These are phyloP conservation scores for Lissonota sp. DNA, from an alignment of 2,888 invertebrate species.

Conservation along the genomic window DNA sequence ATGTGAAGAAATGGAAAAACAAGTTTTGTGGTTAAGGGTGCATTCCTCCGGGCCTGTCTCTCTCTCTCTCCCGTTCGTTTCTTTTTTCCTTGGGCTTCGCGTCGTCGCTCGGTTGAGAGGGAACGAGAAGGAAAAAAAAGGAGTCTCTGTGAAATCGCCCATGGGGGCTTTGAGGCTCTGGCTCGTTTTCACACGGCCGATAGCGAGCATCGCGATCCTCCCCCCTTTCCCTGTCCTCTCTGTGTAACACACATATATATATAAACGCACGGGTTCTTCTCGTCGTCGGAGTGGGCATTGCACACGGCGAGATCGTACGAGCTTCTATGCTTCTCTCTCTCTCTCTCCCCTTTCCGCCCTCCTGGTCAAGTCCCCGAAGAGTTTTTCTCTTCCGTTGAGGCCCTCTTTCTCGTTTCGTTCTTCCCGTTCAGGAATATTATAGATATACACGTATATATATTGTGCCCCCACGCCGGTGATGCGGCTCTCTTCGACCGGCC, in stretches of 20 bases:
- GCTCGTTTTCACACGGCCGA: conserved; percentile 20
- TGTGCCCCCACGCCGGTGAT: not conserved
- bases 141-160: conserved; percentile 25
- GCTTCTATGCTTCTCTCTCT: no score
- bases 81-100: not conserved
- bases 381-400: conserved; percentile 22
- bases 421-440: conserved; percentile 1
- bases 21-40: conserved; percentile 7
- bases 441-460: not conserved
- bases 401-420: conserved; percentile 5
- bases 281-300: conserved; percentile 30
- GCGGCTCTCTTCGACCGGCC: conserved; percentile 16
- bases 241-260: no score
- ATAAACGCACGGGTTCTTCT: no score
- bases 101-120: not conserved
- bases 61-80: not conserved
- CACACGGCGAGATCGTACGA: conserved; percentile 17
- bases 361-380: conserved; percentile 12
- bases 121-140: not conserved
- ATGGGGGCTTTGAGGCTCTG: conserved; percentile 16
- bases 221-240: conserved; percentile 15
- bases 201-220: conserved; percentile 31
- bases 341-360: not conserved
- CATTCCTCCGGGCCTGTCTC: conserved; percentile 6
- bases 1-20: not conserved